These are phyloP conservation scores for Bufo bufo DNA, from an alignment of 2,113 vertebrate species.

Conservation along the genomic window DNA sequence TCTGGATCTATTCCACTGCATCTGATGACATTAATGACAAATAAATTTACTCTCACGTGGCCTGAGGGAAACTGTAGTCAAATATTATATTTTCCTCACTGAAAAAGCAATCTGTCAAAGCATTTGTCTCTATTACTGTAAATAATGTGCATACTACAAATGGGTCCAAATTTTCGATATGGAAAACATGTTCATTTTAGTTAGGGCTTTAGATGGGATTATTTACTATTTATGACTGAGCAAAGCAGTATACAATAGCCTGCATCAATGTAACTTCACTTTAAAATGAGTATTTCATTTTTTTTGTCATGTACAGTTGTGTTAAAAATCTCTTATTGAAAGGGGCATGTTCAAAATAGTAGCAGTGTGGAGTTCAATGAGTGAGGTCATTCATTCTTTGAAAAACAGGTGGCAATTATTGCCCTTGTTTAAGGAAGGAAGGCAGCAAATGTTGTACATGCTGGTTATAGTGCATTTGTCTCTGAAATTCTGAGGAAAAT, in stretches of 20 bases:
- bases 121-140: slow-evolving; percentile 37
- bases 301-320: too few relatives aligned
- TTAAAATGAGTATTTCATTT: not conserved
- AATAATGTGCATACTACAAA: slow-evolving; percentile 7
- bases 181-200: not conserved
- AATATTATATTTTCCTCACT: slow-evolving; percentile 33
- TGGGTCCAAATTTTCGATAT: slow-evolving; percentile 1
- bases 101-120: slow-evolving; percentile 31
- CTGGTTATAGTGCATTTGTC: too few relatives aligned
- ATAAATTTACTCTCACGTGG: slow-evolving; percentile 31
- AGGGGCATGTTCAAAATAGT: too few relatives aligned
- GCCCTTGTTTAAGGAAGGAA: too few relatives aligned
- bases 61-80: slow-evolving; percentile 23
- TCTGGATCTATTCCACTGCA: slow-evolving; percentile 24
- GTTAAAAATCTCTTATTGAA: not conserved
- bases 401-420: too few relatives aligned
- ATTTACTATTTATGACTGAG: not conserved
- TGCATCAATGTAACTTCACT: not conserved
- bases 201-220: not conserved
- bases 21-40: slow-evolving; percentile 34
- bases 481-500: too few relatives aligned
- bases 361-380: too few relatives aligned
- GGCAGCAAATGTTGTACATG: too few relatives aligned
- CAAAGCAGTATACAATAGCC: not conserved
- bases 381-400: too few relatives aligned